phyloP scores from a whole-genome alignment of 2,113 vertebrate genomes.

The Vimba vimba region DNA sequence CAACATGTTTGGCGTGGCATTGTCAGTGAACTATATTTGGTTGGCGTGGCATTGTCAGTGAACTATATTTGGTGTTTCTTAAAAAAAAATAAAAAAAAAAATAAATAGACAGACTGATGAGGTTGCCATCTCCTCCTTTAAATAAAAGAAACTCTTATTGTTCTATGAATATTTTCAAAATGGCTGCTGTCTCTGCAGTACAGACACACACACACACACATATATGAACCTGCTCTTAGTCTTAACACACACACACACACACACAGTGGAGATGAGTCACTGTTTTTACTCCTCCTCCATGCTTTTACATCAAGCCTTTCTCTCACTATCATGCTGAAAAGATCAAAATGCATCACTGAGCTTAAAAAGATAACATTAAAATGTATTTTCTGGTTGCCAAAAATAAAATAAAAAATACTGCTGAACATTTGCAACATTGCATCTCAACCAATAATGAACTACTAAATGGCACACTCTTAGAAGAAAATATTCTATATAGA shows the following conservation, averaged over 20 bases:
- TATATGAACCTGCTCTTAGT: neutral
- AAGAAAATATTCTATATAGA: too few species aligned
- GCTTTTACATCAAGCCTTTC: neutral
- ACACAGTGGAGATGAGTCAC: constrained; percentile 34
- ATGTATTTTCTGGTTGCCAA: neutral
- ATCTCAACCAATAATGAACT: too few species aligned
- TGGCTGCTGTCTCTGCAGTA: constrained; percentile 26
- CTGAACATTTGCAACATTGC: too few species aligned
- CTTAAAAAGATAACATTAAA: neutral
- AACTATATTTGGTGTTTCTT: neutral
- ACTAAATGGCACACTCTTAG: too few species aligned
- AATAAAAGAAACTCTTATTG: neutral
- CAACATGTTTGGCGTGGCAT: neutral
- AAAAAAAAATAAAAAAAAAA: neutral
- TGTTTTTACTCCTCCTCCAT: constrained; percentile 15
- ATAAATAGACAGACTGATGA: neutral
- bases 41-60: neutral
- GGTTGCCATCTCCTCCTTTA: neutral
- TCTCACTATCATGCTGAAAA: neutral
- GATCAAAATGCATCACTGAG: neutral
- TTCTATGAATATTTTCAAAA: constrained; percentile 31
- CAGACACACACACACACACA: neutral
- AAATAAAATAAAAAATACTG: neutral
- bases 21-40: too few species aligned
- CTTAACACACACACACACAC: neutral